A percentile compares a stretch with the other conserved stretches of the same genome.
These are phyloP conservation scores for Macaria notata DNA, from an alignment of 2,888 invertebrate species.

Conservation along the genomic window DNA sequence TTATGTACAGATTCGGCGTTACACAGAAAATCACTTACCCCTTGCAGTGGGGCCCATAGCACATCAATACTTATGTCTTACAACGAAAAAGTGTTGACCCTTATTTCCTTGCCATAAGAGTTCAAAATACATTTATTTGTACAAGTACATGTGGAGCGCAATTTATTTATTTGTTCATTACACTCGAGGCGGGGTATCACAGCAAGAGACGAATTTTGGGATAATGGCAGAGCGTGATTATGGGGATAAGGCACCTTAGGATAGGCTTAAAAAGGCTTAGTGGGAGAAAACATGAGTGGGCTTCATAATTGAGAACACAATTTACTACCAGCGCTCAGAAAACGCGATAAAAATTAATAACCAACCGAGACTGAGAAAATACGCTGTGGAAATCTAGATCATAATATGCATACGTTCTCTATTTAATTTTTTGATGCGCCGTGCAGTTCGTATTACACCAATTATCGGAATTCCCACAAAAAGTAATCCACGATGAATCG, in stretches of 20 bases:
- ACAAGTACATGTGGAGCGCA: conserved; percentile 68
- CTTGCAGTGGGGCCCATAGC: conserved; percentile 71
- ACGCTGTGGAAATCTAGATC: conserved; percentile 3
- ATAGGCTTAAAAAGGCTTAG: conserved; percentile 32
- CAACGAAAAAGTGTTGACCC: conserved; percentile 25
- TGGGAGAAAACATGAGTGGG: conserved; percentile 14
- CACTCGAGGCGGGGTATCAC: conserved; percentile 69
- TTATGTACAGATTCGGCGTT: conserved; percentile 64
- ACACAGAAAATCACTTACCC: conserved; percentile 82
- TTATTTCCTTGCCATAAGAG: conserved; percentile 21
- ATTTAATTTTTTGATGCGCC: neutral
- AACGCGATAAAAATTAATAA: conserved; percentile 1
- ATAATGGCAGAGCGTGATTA: conserved; percentile 63
- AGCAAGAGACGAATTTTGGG: conserved; percentile 76
- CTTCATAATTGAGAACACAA: conserved; percentile 11
- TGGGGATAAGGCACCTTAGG: conserved; percentile 35
- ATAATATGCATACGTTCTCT: conserved; percentile 1
- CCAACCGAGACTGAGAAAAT: neutral
- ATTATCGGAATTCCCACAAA: conserved; percentile 45
- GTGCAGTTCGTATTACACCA: conserved; percentile 8
- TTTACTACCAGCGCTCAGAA: neutral
- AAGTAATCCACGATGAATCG: conserved; percentile 62
- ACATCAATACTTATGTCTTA: conserved; percentile 24
- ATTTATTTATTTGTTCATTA: conserved; percentile 81
- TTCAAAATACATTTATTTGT: conserved; percentile 50